phyloP scores from a whole-genome alignment of 2,888 invertebrate genomes.

The Ellobium chinense region DNA sequence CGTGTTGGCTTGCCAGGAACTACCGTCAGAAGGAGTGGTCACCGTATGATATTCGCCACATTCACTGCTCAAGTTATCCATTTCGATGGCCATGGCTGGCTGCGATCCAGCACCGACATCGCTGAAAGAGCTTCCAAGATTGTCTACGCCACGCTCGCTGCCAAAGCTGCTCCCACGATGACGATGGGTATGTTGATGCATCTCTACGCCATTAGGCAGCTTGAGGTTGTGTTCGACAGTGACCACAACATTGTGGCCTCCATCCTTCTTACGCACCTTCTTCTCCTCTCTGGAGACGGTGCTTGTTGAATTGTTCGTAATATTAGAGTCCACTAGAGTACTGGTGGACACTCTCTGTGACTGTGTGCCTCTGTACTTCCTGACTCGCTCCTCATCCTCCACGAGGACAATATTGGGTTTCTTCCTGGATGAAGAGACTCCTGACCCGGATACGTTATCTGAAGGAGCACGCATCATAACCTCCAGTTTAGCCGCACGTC shows the following conservation, averaged over 20 bases:
- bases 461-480: too few relatives aligned
- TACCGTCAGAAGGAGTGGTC: background rate
- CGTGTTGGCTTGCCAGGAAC: background rate
- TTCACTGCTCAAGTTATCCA: background rate
- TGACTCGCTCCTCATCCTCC: background rate
- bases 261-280: background rate
- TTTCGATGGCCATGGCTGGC: background rate
- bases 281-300: background rate
- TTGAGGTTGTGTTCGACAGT: constrained; percentile 13
- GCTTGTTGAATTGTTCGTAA: background rate
- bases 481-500: background rate
- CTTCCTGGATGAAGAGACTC: background rate
- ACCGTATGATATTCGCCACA: background rate
- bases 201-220: background rate
- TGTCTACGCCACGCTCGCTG: background rate
- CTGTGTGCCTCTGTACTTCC: background rate
- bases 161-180: background rate
- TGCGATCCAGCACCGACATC: background rate
- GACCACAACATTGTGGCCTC: background rate
- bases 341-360: background rate
- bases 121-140: background rate
- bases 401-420: constrained; percentile 1
- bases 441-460: background rate
- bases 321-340: background rate
- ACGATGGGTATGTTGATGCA: background rate